Evolutionary conservation across 2,797 vertebrate species (phyloP).

Genomic region (Ceryle rudis): DNA sequence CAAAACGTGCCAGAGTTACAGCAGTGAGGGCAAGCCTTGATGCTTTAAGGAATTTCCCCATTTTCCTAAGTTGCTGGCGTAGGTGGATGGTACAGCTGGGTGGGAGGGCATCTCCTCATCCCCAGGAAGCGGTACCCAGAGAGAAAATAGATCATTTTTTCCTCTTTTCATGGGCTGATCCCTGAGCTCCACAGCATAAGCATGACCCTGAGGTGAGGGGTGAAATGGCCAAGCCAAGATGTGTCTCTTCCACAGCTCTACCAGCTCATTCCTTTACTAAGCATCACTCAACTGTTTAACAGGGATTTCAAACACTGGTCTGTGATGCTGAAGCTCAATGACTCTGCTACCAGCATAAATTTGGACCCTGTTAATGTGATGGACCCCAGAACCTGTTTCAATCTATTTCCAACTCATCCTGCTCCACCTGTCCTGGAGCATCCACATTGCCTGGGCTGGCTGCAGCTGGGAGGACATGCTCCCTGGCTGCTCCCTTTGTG

Average conservation of each 20-base stretch:
- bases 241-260: neutral
- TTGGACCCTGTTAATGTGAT: accelerated
- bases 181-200: neutral
- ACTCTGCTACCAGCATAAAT: neutral
- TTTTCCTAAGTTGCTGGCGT: accelerated
- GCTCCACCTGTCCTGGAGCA: neutral
- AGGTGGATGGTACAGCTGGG: neutral
- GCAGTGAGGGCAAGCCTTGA: neutral
- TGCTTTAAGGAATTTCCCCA: neutral
- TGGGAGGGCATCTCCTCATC: neutral
- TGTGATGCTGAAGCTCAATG: neutral
- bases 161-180: neutral
- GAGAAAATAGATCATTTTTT: neutral
- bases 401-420: neutral
- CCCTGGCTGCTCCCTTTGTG: accelerated
- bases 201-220: neutral
- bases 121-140: neutral
- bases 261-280: neutral
- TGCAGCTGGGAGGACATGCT: neutral
- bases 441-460: accelerated
- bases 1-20: neutral
- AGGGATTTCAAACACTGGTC: neutral
- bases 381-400: neutral
- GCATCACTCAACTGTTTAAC: neutral
- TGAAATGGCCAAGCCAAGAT: neutral